A percentile compares a stretch with the other conserved stretches of the same genome.
Conservation (phyloP, 2,888 invertebrate species). For the Nezara viridula region DNA sequence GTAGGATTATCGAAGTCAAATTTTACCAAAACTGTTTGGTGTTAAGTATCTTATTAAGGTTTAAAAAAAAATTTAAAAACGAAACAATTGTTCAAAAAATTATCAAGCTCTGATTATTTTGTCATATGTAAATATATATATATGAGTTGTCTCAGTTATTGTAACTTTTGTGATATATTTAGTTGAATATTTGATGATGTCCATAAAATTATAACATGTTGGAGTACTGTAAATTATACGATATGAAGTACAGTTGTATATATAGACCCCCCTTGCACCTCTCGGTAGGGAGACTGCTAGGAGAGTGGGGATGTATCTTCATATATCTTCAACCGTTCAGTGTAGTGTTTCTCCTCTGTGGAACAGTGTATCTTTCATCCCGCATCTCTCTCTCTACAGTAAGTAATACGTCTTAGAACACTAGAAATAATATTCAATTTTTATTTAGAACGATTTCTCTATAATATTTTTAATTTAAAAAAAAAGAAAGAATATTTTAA, state of each 20-base stretch:
- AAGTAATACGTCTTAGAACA: too few species aligned
- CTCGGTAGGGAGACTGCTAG: not conserved
- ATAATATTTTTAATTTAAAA: too few species aligned
- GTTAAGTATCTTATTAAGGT: constrained; percentile 14
- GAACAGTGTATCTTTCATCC: too few species aligned
- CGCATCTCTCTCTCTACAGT: too few species aligned
- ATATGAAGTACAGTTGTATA: constrained; percentile 28
- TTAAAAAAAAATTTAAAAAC: not conserved
- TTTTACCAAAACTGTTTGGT: constrained; percentile 17
- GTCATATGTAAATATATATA: constrained; percentile 17
- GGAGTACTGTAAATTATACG: constrained; percentile 44
- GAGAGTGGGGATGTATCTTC: not conserved
- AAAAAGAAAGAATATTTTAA: too few species aligned
- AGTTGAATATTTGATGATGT: constrained; percentile 15
- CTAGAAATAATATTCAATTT: too few species aligned
- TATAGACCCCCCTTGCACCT: not conserved
- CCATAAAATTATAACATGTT: constrained; percentile 44
- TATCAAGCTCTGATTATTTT: not conserved
- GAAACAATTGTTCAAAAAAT: not conserved
- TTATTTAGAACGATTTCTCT: too few species aligned
- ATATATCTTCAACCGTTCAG: too few species aligned
- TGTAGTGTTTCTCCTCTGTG: too few species aligned
- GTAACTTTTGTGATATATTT: constrained; percentile 43
- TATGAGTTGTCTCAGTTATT: constrained; percentile 32
- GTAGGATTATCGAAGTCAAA: not conserved